Evolutionary conservation across 1,140 invertebrate genomes (phyloP), one percentile per base, ranked within the genome.

Genomic region (Diuraphis noxia): DNA sequence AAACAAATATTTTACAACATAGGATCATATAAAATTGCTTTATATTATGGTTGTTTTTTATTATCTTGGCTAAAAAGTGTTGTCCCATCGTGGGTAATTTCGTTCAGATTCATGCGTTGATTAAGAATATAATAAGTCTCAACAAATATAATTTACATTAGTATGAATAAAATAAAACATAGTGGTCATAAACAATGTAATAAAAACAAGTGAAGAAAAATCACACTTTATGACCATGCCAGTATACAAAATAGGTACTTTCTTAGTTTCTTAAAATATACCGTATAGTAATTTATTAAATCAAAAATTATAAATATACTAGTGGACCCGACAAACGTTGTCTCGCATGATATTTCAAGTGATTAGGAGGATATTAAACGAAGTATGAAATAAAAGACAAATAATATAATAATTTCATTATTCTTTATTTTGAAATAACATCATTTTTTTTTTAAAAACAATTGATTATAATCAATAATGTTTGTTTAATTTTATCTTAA

Each of bases 21-120:
- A 99, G 93, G 96, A 96, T 98, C 98, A 99, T 2, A 99, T 2
- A 99, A 98, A n/a, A 92, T 79, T 38, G 38, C 49, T 56, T 79
- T n/a, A 79, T 90, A 63, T 63, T 17, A 9, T 79, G 40, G 30
- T 77, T 46, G 19, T 90, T 79, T 89, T 79, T 38, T 40, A 63
- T 38, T 38, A 87, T 23, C 10, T 87, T 56, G 23, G 13, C 1
- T 56, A 36, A 46, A 19, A 90, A 25, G 40, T 90, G 38, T 49
- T 79, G 19, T 43, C 41, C n/a, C 63, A 46, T 13, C 25, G 19
- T 46, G 72, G 7, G 17, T 46, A 43, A 77, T 79, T 79, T 38
- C 40, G 30, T 43, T 23, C 25, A 30, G 87, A 56, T 41, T 88
- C 56, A 8, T 43, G 38, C 87, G 41, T 88, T 19, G n/a, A 30